These are phyloP conservation scores for Toxotes jaculatrix DNA, from an alignment of 2,113 vertebrate species.

Conservation along the genomic window DNA sequence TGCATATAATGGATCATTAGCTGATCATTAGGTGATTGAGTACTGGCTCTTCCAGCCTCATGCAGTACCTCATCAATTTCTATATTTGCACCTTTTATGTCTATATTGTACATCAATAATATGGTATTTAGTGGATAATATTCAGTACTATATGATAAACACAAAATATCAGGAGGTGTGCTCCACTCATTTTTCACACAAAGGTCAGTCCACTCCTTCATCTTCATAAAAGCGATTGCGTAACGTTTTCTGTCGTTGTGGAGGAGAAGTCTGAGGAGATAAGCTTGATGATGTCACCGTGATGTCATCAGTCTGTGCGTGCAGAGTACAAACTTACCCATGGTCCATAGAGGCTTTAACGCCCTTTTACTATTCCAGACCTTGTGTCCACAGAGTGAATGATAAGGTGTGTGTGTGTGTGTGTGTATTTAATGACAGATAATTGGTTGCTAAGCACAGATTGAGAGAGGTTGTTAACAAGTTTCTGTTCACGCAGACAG, in stretches of 20 bases:
- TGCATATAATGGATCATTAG: background rate
- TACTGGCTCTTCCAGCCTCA: no score
- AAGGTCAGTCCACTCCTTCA: no score
- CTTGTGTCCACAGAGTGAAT: background rate
- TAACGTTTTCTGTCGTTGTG: background rate
- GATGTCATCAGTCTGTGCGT: background rate
- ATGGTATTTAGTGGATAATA: no score
- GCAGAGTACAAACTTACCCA: no score
- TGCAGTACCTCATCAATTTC: background rate
- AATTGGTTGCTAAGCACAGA: slow-evolving; percentile 61
- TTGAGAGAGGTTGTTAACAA: slow-evolving; percentile 55
- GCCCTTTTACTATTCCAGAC: slow-evolving; percentile 28
- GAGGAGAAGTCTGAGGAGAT: background rate
- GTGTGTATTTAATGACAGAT: slow-evolving; percentile 59
- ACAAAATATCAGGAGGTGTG: no score
- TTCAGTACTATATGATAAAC: no score
- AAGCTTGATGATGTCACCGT: background rate
- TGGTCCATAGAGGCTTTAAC: slow-evolving; percentile 18
- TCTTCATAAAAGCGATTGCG: background rate
- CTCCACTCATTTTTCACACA: no score
- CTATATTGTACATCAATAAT: background rate
- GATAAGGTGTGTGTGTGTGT: slow-evolving; percentile 30
- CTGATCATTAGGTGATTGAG: no score
- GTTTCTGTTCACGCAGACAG: slow-evolving; percentile 39
- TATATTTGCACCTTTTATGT: background rate